phyloP scores from a whole-genome alignment of 2,888 invertebrate genomes.

The Nymphalis polychloros region DNA sequence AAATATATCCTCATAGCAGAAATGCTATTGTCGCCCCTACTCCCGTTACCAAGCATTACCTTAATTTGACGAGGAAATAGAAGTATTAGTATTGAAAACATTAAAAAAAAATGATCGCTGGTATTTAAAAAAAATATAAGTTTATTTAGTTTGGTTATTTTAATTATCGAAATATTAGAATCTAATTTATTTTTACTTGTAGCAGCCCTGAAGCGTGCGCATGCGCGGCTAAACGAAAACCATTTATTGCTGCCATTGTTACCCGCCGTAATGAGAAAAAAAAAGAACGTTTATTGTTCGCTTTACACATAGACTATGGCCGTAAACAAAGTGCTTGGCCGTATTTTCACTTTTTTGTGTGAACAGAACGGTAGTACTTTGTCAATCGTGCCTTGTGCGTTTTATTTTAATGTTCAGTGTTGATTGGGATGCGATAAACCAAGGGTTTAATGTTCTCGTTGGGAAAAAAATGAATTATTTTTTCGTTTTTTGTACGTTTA shows the following conservation, averaged over 20 bases:
- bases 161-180: neutral
- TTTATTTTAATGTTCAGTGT: constrained; percentile 10
- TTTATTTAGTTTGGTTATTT: no score
- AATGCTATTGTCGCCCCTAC: no score
- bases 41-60: no score
- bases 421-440: constrained; percentile 4
- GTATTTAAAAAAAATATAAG: no score
- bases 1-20: no score
- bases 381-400: constrained; percentile 9
- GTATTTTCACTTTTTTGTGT: constrained; percentile 36
- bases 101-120: no score
- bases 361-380: constrained; percentile 20
- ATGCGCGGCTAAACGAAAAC: constrained; percentile 42
- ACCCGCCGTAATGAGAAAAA: constrained; percentile 52
- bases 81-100: no score
- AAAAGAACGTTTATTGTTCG: constrained; percentile 51
- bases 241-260: constrained; percentile 57
- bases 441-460: neutral
- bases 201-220: constrained; percentile 33
- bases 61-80: no score
- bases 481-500: neutral
- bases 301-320: constrained; percentile 51
- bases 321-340: constrained; percentile 43
- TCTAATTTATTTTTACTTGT: neutral
- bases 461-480: neutral